These are phyloP conservation scores for Gymnobelideus leadbeateri DNA, from an alignment of 2,113 vertebrate genomes.

Conservation along the genomic window DNA sequence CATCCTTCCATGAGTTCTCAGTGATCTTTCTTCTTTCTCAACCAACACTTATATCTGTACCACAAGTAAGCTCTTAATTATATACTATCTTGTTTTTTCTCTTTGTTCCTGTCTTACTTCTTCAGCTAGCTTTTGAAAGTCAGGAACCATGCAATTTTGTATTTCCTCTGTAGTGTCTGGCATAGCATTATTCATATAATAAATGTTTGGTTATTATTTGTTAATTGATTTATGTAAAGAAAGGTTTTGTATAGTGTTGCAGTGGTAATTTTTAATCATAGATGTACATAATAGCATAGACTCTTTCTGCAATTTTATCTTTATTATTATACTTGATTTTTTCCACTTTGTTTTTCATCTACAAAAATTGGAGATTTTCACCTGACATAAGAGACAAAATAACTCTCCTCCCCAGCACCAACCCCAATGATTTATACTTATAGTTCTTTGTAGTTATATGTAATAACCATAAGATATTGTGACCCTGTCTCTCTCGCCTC, in stretches of 20 bases:
- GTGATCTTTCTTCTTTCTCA: neutral
- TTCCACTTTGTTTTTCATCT: neutral
- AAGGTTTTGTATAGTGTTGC: neutral
- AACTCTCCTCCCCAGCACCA: neutral
- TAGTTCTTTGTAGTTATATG: neutral
- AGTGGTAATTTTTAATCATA: neutral
- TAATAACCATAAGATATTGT: neutral
- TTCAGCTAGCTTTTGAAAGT: neutral
- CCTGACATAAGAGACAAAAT: neutral
- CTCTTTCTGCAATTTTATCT: neutral
- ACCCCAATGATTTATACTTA: neutral
- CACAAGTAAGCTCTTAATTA: neutral
- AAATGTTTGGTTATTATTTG: neutral
- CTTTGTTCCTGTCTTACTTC: neutral
- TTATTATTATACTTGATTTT: neutral
- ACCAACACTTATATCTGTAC: neutral
- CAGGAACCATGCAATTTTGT: neutral
- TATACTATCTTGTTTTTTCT: neutral
- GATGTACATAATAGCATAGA: neutral
- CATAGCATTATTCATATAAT: neutral
- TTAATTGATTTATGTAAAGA: neutral
- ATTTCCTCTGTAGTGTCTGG: neutral
- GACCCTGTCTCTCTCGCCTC: neutral
- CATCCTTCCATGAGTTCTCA: slow-evolving; percentile 8
- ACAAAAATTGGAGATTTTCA: neutral